Evolutionary conservation across 2,113 vertebrate species (phyloP), one percentile per base, ranked within the genome.

Genomic region (Physeter macrocephalus): DNA sequence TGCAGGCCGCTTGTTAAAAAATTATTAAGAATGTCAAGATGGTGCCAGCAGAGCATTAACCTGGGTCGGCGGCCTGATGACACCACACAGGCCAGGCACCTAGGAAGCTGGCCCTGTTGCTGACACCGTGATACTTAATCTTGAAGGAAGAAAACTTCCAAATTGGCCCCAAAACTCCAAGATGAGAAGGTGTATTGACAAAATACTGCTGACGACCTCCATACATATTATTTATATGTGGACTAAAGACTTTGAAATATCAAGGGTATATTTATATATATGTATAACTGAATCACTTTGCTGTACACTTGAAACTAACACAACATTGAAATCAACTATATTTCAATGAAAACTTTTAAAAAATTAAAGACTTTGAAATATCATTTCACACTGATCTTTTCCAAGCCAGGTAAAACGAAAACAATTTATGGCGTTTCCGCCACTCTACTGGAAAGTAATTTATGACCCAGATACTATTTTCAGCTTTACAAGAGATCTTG

Each of bases 111-210:
- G 57, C 25, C 11, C 66, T 66, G 25, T 6, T 78, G 31, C 49
- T 3, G n/a, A 62, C 29, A 21, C 52, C 1, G 10, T 0, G 11
- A n/a, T 34, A 36, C 5, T 31, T 23, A 2, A 3, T 39, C 36
- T 46, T 52, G 25, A 17, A 57, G 54, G 36, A 41, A 54, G n/a
- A n/a, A 39, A 39, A 18, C 34, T 25, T 54, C 77, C 21, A 29
- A 21, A 25, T 13, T 14, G 1, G 9, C 39, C 34, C 36, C 15
- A 25, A 62, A 6, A 8, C 41, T 52, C 39, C 52, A 34, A 62
- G 46, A 11, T 0, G 25, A 43, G 39, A 43, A 1, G n/a, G 25
- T 43, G 8, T 7, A 12, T 6, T 52, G 12, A 31, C 8, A n/a
- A 61, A n/a, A n/a, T 6, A 5, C 34, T 17, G 18, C 66, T 13